Conservation (phyloP, 2,113 vertebrate species). For the Dipodomys spectabilis region DNA sequence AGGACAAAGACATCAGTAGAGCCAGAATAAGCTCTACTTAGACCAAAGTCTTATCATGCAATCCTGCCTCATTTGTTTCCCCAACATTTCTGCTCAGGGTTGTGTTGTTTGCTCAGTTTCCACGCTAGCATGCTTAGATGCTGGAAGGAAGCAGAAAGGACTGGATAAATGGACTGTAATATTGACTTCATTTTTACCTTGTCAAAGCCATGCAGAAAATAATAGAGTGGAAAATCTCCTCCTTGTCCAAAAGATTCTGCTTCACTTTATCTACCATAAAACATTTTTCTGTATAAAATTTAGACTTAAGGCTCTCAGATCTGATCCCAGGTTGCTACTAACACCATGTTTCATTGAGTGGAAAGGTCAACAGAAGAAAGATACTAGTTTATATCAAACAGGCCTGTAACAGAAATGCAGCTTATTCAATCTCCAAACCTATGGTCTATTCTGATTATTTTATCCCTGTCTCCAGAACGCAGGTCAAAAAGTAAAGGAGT, state of each 20-base stretch:
- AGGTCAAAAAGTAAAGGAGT: background rate
- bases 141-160: constrained; percentile 1
- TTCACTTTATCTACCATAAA: constrained; percentile 38
- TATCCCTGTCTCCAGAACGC: background rate
- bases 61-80: background rate
- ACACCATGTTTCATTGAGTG: background rate
- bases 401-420: background rate
- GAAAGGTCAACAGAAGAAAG: background rate
- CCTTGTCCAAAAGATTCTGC: background rate
- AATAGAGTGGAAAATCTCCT: constrained; percentile 17
- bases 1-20: background rate
- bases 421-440: background rate
- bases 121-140: background rate
- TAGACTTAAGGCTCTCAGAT: background rate
- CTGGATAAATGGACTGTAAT: constrained; percentile 26
- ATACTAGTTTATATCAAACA: background rate
- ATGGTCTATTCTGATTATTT: background rate
- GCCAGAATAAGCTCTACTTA: background rate
- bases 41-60: background rate
- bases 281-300: constrained; percentile 9
- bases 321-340: background rate
- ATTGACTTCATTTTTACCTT: constrained; percentile 42
- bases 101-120: background rate
- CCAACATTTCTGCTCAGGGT: background rate
- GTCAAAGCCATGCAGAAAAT: constrained; percentile 48